These are phyloP conservation scores for Tachysurus vachellii DNA, from an alignment of 2,113 vertebrate genomes.

Conservation along the genomic window DNA sequence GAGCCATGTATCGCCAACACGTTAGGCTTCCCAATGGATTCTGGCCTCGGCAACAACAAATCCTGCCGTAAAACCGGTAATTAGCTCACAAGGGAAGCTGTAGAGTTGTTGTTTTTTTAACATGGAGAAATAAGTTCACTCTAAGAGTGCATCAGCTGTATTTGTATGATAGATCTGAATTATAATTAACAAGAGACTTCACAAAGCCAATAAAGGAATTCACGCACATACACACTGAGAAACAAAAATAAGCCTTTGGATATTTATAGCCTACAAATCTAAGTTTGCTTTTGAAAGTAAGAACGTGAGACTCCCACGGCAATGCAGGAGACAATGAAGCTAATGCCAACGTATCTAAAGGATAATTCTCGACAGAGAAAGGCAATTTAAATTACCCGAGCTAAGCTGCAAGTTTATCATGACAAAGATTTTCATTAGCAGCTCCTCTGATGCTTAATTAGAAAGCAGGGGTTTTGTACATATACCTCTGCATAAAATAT, in stretches of 20 bases:
- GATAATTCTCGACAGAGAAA: neutral
- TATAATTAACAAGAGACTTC: constrained; percentile 42
- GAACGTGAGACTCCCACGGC: constrained; percentile 24
- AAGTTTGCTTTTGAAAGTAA: constrained; percentile 40
- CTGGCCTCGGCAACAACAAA: constrained; percentile 46
- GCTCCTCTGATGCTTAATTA: constrained; percentile 16
- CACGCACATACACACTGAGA: constrained; percentile 14
- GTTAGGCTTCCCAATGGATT: constrained; percentile 37
- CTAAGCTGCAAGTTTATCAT: neutral
- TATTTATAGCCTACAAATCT: constrained; percentile 33
- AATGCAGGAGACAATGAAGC: constrained; percentile 12
- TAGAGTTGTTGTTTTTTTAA: neutral
- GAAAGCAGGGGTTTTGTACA: neutral
- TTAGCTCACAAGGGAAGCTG: constrained; percentile 55
- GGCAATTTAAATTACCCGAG: neutral
- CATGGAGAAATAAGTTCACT: constrained; percentile 32
- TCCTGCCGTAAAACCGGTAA: constrained; percentile 44
- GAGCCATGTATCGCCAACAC: constrained; percentile 22
- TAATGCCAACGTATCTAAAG: neutral
- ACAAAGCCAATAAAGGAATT: constrained; percentile 35
- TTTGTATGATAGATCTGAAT: constrained; percentile 35
- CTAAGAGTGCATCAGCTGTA: constrained; percentile 1
- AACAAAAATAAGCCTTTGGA: constrained; percentile 38
- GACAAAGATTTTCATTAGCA: neutral
- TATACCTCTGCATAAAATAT: neutral